Percentiles rank a stretch among this genome's conserved stretches.
These are phyloP conservation scores for Octodon degus DNA, from an alignment of 2,113 vertebrate species.

Conservation along the genomic window DNA sequence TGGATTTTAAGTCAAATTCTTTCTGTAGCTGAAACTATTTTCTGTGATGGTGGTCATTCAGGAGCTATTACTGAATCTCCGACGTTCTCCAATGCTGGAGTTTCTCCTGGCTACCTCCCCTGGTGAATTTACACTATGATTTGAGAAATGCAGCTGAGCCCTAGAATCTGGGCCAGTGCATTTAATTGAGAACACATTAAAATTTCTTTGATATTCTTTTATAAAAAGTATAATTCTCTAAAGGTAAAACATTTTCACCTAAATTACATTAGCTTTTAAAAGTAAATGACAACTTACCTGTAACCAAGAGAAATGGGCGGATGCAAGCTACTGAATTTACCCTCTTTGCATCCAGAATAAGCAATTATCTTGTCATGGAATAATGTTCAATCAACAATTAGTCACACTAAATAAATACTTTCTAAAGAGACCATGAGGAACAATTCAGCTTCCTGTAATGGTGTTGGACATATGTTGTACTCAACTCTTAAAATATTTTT, in stretches of 20 bases:
- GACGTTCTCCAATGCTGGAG: not conserved
- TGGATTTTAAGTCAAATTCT: not conserved
- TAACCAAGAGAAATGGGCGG: slow-evolving; percentile 72
- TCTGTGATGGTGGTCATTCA: not conserved
- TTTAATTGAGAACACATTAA: slow-evolving; percentile 85
- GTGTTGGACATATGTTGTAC: slow-evolving; percentile 67
- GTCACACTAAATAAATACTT: slow-evolving; percentile 69
- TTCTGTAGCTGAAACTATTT: not conserved
- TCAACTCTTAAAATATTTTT: slow-evolving; percentile 20
- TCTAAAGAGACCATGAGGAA: slow-evolving; percentile 62
- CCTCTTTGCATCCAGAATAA: slow-evolving; percentile 68
- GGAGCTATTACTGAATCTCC: not conserved
- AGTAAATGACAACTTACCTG: slow-evolving; percentile 83
- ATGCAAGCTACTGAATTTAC: slow-evolving; percentile 42
- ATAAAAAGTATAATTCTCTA: slow-evolving; percentile 71
- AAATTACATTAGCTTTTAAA: slow-evolving; percentile 82
- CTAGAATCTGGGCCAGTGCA: slow-evolving; percentile 80
- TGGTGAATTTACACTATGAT: slow-evolving; percentile 59
- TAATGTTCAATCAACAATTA: slow-evolving; percentile 74
- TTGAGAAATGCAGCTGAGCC: slow-evolving; percentile 76
- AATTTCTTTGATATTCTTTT: slow-evolving; percentile 87
- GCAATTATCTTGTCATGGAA: slow-evolving; percentile 60
- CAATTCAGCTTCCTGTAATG: slow-evolving; percentile 54
- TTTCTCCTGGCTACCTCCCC: slow-evolving; percentile 24
- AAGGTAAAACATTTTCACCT: slow-evolving; percentile 76